phyloP scores from a whole-genome alignment of 1,140 invertebrate genomes.

The Leptopilina clavipes region DNA sequence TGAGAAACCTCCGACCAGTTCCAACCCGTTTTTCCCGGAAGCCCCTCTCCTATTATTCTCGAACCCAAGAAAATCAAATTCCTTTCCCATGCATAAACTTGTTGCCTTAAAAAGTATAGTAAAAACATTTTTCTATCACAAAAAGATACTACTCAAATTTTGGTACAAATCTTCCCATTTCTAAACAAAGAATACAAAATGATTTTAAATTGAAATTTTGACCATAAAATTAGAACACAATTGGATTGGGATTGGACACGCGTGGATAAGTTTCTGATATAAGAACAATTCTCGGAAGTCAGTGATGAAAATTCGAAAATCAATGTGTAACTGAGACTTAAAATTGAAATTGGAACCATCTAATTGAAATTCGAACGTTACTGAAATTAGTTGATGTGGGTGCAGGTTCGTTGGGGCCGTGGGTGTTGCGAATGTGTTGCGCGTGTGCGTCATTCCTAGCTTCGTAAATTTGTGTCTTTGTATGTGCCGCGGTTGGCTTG shows the following conservation, averaged over 20 bases:
- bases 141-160: too few species aligned
- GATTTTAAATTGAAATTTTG: background rate
- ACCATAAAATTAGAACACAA: background rate
- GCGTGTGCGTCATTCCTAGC: slow-evolving; percentile 48
- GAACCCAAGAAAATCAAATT: background rate
- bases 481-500: slow-evolving; percentile 35
- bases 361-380: slow-evolving; percentile 18
- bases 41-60: background rate
- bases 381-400: slow-evolving; percentile 9
- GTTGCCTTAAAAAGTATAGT: too few species aligned
- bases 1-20: slow-evolving; percentile 50
- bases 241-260: too few species aligned
- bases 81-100: background rate
- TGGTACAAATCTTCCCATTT: too few species aligned
- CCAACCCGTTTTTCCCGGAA: slow-evolving; percentile 31
- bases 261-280: background rate
- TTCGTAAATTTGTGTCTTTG: slow-evolving; percentile 38
- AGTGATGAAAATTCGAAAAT: background rate
- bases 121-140: too few species aligned
- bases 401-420: slow-evolving; percentile 4
- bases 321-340: background rate
- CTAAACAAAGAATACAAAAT: background rate
- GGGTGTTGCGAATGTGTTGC: slow-evolving; percentile 41
- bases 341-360: background rate
- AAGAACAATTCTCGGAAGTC: too few species aligned